These are phyloP conservation scores for Gymnoscopelus microlampas DNA, from an alignment of 2,797 vertebrate genomes.

Conservation along the genomic window DNA sequence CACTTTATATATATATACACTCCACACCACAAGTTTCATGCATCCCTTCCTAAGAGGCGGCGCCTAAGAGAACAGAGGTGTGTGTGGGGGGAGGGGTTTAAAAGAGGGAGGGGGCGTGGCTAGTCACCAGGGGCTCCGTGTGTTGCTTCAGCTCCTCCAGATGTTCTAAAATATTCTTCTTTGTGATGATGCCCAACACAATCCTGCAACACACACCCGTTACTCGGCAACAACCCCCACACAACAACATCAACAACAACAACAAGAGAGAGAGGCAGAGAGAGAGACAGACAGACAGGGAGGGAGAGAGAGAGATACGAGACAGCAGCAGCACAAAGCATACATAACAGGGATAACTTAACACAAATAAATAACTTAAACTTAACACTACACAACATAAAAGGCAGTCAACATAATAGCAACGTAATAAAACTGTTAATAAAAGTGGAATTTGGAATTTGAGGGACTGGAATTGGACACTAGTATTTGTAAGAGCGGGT, in stretches of 20 bases:
- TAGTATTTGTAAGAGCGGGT: no score
- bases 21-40: constrained; percentile 86
- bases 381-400: constrained; percentile 29
- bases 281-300: constrained; percentile 31
- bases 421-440: no score
- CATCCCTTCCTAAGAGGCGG: constrained; percentile 79
- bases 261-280: constrained; percentile 64
- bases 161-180: constrained; percentile 99
- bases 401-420: constrained; percentile 2
- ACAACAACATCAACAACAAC: constrained; percentile 44
- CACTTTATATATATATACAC: constrained; percentile 50
- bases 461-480: no score
- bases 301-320: constrained; percentile 59
- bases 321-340: constrained; percentile 67
- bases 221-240: constrained; percentile 82
- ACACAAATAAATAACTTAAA: constrained; percentile 40
- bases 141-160: constrained; percentile 99
- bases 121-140: constrained; percentile 98
- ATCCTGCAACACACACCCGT: constrained; percentile 99
- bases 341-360: constrained; percentile 57
- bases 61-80: constrained; percentile 82
- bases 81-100: constrained; percentile 82
- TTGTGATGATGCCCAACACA: constrained; percentile 99
- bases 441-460: no score
- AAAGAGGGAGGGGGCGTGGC: constrained; percentile 87